Base-by-base conservation (phyloP, 2,797 vertebrate species). In the Gallinago solitaria region DNA sequence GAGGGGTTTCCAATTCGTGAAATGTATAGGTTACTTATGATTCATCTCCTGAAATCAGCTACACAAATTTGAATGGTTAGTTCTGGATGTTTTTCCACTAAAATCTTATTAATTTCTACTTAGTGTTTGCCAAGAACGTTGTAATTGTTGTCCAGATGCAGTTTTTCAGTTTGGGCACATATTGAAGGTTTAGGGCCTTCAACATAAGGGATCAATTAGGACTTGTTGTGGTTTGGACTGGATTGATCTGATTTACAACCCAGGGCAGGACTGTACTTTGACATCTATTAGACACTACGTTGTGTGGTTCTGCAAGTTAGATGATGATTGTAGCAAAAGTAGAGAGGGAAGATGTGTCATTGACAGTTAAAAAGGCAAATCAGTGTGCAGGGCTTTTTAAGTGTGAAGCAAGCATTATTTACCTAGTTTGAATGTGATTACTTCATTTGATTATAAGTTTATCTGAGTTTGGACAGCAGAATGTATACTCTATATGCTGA, bases 21-120 rank as follows among this genome's bases (percentile, higher is more conserved):
- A 83, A 95, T 75, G 79, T 91, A 81, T 87, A 77, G 83, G 83
- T 79, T 94, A 56, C 63, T 92, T 88, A 17, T 91, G 92, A 97
- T 88, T 97, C 95, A 97, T 95, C 77, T 96, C 85, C 94, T 88
- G 87, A 93, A 86, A 96, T 96, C 93, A 96, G 89, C 93, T 95
- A 67, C 86, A 92, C 96, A 89, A 96, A 90, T 97, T 95, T 95
- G 88, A 94, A 64, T 97, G 78, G 63, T 96, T 97, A 94, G 85
- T 96, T 75, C 28, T 97, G 90, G 93, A 89, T 81, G 33, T 43
- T 82, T 82, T 96, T 97, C 92, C 94, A 97, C 68, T 92, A 95
- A 89, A 83, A 86, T 84, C 87, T 92, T 88, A 86, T 33, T 78
- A 90, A 87, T 93, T 97, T 92, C 75, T 91, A 57, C 74, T 95